These are phyloP conservation scores for Pluvialis apricaria DNA, from an alignment of 2,113 vertebrate genomes.

Conservation along the genomic window DNA sequence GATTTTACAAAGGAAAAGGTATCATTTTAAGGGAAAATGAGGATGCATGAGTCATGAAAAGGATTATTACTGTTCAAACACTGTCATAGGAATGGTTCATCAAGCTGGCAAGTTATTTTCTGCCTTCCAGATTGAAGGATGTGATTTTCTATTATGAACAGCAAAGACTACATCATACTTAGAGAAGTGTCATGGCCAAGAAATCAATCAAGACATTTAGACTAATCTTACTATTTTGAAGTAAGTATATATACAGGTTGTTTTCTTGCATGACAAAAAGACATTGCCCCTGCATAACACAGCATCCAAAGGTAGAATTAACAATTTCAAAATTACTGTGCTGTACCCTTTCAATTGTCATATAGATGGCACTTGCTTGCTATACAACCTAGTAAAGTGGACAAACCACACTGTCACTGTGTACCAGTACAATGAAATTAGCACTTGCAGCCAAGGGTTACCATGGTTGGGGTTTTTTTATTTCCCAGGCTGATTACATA, in stretches of 20 bases:
- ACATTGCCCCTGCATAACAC: neutral
- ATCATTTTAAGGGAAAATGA: slow-evolving; percentile 58
- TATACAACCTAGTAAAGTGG: neutral
- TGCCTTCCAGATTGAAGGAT: neutral
- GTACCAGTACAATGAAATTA: neutral
- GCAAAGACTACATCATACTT: neutral
- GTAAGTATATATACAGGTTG: neutral
- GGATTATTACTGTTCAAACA: slow-evolving; percentile 52
- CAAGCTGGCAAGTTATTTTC: slow-evolving; percentile 39
- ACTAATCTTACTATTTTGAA: slow-evolving; percentile 12
- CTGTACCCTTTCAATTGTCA: neutral
- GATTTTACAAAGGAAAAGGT: slow-evolving; percentile 35
- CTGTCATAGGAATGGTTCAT: neutral
- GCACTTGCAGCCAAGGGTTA: neutral
- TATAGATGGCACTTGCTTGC: neutral
- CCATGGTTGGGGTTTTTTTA: too few species aligned
- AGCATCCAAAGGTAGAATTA: neutral
- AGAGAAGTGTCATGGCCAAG: neutral
- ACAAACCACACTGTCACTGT: neutral
- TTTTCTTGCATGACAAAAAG: neutral
- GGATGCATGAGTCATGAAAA: slow-evolving; percentile 10
- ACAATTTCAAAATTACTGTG: neutral
- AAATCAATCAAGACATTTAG: neutral
- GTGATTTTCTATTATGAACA: slow-evolving; percentile 48
- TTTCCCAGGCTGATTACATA: neutral